These are phyloP conservation scores for Nymphalis io DNA, from an alignment of 1,140 invertebrate species.

Conservation along the genomic window DNA sequence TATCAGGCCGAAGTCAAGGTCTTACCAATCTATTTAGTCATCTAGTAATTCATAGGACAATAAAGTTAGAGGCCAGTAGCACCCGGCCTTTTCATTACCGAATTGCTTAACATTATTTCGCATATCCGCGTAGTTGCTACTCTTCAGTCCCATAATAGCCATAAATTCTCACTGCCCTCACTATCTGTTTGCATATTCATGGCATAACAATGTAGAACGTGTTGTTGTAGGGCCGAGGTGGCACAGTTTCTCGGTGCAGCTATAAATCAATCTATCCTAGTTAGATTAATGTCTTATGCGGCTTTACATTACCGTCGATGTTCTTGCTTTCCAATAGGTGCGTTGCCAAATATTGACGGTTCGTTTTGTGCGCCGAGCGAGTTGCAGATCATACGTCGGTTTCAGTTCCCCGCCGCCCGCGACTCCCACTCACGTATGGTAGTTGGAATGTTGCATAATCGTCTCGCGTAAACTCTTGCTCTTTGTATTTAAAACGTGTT, in stretches of 20 bases:
- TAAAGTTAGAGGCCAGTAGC: slow-evolving; percentile 61
- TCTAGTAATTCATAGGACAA: slow-evolving; percentile 70
- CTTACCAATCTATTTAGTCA: slow-evolving; percentile 70
- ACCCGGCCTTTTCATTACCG: slow-evolving; percentile 49
- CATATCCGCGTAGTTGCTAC: slow-evolving; percentile 34
- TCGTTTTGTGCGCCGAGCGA: slow-evolving; percentile 41
- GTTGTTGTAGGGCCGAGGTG: slow-evolving; percentile 67
- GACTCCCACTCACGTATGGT: slow-evolving; percentile 47
- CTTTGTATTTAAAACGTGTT: slow-evolving; percentile 73
- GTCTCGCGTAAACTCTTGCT: slow-evolving; percentile 57
- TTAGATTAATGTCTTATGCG: slow-evolving; percentile 69
- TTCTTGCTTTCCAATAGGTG: slow-evolving; percentile 63
- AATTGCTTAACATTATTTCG: slow-evolving; percentile 42
- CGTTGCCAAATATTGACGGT: slow-evolving; percentile 59
- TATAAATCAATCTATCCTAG: slow-evolving; percentile 74
- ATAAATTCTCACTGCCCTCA: slow-evolving; percentile 18
- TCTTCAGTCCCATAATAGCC: slow-evolving; percentile 22
- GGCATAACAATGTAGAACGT: slow-evolving; percentile 66
- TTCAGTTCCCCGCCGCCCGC: slow-evolving; percentile 46
- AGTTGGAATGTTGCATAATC: slow-evolving; percentile 63
- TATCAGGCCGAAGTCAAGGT: slow-evolving; percentile 75
- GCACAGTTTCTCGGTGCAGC: slow-evolving; percentile 72
- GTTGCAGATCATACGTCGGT: slow-evolving; percentile 47
- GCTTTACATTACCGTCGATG: slow-evolving; percentile 53
- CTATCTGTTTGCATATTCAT: slow-evolving; percentile 66